A percentile compares a stretch with the other conserved stretches of the same genome.
Evolutionary conservation across 1,140 invertebrate species (phyloP).

Genomic region (Harlomillsia oculata): DNA sequence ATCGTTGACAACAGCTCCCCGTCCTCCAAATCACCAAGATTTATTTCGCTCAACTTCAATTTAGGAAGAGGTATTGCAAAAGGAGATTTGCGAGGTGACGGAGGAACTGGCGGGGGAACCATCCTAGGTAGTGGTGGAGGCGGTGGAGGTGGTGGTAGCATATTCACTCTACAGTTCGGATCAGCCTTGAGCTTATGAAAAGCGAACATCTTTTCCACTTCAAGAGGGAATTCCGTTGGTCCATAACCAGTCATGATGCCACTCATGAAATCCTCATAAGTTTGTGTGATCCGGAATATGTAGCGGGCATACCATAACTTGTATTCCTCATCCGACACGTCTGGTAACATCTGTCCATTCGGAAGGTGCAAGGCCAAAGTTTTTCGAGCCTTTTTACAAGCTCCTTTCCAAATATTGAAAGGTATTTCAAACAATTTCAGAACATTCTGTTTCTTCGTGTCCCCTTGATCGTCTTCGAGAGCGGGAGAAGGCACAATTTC

Average conservation of each 20-base stretch:
- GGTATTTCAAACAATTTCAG: constrained; percentile 8
- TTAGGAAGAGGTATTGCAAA: too few relatives aligned
- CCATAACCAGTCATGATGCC: constrained; percentile 6
- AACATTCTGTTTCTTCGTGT: too few relatives aligned
- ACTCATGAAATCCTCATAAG: neutral
- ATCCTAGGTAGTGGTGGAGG: neutral
- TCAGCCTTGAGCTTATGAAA: neutral
- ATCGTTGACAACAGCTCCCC: constrained; percentile 1
- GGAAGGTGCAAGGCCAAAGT: constrained; percentile 3
- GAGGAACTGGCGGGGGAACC: neutral
- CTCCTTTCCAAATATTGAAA: neutral
- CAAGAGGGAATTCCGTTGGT: neutral
- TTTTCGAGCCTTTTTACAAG: constrained; percentile 1
- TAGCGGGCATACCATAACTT: constrained; percentile 7
- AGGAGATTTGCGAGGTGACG: too few relatives aligned
- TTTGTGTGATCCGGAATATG: neutral
- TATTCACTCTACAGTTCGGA: neutral
- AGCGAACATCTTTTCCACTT: constrained; percentile 4
- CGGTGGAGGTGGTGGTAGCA: neutral
- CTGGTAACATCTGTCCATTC: neutral
- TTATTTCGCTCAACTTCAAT: too few relatives aligned
- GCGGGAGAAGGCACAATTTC: too few relatives aligned
- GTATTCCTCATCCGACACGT: constrained; percentile 7
- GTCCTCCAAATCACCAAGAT: neutral
- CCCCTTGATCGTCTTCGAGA: too few relatives aligned